These are phyloP conservation scores for Heliopora coerulea DNA, from an alignment of 92 coral and sea anemone genomes.

Conservation along the genomic window DNA sequence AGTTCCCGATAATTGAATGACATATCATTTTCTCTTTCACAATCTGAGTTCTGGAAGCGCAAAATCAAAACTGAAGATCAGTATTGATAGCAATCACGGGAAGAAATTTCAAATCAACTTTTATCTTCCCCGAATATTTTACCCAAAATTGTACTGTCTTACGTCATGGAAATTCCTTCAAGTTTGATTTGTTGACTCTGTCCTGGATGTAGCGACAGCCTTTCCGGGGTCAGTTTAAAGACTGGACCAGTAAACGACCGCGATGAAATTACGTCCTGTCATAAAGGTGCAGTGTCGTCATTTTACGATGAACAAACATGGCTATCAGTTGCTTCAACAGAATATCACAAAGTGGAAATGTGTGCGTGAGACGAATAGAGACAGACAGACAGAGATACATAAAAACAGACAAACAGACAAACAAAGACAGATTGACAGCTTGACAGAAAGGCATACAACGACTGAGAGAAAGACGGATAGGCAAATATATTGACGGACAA, in stretches of 20 bases:
- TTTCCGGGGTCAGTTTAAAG: conserved; percentile 83
- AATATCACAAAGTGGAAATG: too few relatives aligned
- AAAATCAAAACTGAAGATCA: background rate
- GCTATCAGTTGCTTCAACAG: too few relatives aligned
- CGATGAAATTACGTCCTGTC: conserved; percentile 75
- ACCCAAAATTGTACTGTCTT: conserved; percentile 6
- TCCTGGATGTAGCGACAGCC: conserved; percentile 91
- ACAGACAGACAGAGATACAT: background rate
- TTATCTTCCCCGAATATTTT: too few relatives aligned
- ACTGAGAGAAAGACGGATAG: background rate
- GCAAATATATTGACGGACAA: too few relatives aligned
- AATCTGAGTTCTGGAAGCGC: conserved; percentile 64
- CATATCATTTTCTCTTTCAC: conserved; percentile 98
- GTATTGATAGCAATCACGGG: too few relatives aligned
- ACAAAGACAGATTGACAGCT: background rate
- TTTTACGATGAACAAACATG: too few relatives aligned
- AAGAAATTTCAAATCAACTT: too few relatives aligned
- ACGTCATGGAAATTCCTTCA: conserved; percentile 76
- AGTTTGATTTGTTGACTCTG: conserved; percentile 83
- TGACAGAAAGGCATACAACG: conserved; percentile 2
- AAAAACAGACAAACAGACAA: conserved; percentile 6
- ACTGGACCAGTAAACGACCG: conserved; percentile 75
- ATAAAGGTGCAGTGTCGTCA: background rate
- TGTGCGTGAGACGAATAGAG: too few relatives aligned
- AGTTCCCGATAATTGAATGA: conserved; percentile 95